Evolutionary conservation across 1,140 invertebrate genomes (phyloP).

Genomic region (Lutraria rhynchaena): DNA sequence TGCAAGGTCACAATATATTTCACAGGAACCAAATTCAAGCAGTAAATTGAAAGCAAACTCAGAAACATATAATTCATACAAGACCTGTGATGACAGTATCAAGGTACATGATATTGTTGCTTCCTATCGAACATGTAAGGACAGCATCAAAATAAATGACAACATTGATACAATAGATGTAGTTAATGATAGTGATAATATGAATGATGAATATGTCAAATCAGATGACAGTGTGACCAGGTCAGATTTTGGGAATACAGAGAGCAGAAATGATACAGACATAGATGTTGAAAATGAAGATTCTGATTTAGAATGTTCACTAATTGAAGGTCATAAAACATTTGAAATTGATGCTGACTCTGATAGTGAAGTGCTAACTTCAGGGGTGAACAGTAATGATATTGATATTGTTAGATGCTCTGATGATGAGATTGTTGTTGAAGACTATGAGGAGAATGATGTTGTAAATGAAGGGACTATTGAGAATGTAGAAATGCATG

Average conservation of each 20-base stretch:
- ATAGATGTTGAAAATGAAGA: constrained; percentile 21
- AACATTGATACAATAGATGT: neutral
- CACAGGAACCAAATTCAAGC: too few relatives aligned
- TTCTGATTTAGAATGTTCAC: constrained; percentile 32
- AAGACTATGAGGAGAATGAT: neutral
- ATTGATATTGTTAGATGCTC: neutral
- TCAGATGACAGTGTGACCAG: neutral
- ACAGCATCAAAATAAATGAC: too few relatives aligned
- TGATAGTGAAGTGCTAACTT: constrained; percentile 3
- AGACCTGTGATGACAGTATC: neutral
- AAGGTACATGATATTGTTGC: neutral
- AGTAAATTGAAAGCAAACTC: too few relatives aligned
- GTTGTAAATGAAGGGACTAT: neutral
- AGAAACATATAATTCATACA: neutral
- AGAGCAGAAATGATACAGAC: neutral
- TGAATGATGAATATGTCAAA: too few relatives aligned
- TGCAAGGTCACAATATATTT: too few relatives aligned
- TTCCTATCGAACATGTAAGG: too few relatives aligned
- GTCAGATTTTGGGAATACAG: neutral
- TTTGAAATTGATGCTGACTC: constrained; percentile 50
- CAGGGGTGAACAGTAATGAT: too few relatives aligned
- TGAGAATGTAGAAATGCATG: neutral
- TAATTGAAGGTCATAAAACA: constrained; percentile 43
- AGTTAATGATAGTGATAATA: neutral
- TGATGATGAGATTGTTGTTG: constrained; percentile 15